Evolutionary conservation across 2,113 vertebrate species (phyloP), one percentile per base, ranked within the genome.

Genomic region (Ardeotis arabs): DNA sequence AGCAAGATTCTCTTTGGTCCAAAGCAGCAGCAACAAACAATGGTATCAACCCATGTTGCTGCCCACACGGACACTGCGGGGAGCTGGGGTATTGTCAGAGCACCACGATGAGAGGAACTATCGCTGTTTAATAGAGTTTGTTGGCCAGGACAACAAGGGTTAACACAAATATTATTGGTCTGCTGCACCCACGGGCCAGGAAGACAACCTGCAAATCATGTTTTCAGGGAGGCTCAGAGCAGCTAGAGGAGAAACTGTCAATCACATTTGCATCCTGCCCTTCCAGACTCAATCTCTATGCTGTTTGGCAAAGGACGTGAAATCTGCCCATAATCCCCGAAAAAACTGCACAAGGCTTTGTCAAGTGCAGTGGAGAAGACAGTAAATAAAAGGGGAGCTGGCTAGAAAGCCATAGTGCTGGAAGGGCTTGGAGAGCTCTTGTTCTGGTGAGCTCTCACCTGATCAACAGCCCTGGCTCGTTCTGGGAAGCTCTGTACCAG

Each of bases 401-500:
- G 64, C 53, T 89, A 89, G 73, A 89, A 93, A 95, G 73, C 20
- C 76, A 25, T 7, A 58, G 67, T 35, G 63, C 68, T 91, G 59
- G 66, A 87, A 78, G 55, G 56, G 80, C 52, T 92, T 10, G 1
- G 94, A 88, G 58, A 84, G 62, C 73, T 92, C 90, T 78, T 15
- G 2, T 63, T 64, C 33, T 87, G 64, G 88, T 77, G 62, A 93
- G 52, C 56, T 88, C 89, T 96, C 92, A 93, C 94, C 95, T 95
- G 92, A 95, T 81, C 80, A 93, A 66, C 90, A 91, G 69, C 16
- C 45, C 74, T 14, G 60, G 90, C 92, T 93, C 3, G 29, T 96
- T 95, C 94, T 95, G 80, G 96, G 96, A 89, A 79, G 89, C 91
- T 96, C 96, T 78, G 95, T 93, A 95, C 90, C 95, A 97, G 95